phyloP scores from a whole-genome alignment of 2,888 invertebrate genomes.

The Dryadula phaetusa region DNA sequence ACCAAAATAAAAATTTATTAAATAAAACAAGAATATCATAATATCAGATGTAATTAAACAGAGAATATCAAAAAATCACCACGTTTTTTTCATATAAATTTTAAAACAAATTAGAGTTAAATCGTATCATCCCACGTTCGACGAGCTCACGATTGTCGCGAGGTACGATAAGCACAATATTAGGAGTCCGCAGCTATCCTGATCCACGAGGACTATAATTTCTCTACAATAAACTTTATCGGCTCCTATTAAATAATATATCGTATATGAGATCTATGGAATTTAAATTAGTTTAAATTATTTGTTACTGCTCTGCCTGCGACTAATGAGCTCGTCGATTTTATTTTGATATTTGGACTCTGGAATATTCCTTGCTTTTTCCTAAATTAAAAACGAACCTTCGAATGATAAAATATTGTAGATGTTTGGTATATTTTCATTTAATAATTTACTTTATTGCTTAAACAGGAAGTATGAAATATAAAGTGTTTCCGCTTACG shows the following conservation, averaged over 20 bases:
- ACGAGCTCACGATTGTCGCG: constrained; percentile 78
- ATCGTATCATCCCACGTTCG: constrained; percentile 61
- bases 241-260: constrained; percentile 77
- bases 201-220: constrained; percentile 82
- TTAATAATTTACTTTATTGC: too few relatives aligned
- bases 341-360: too few relatives aligned
- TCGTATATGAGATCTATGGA: background rate
- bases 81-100: constrained; percentile 30
- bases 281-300: constrained; percentile 5
- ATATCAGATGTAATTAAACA: background rate
- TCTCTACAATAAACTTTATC: constrained; percentile 77
- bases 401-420: too few relatives aligned
- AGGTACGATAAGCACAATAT: constrained; percentile 68
- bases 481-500: too few relatives aligned
- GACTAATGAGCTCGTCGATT: background rate
- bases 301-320: background rate
- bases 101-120: constrained; percentile 41
- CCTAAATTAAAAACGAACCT: too few relatives aligned
- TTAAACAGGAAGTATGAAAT: too few relatives aligned
- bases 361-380: background rate
- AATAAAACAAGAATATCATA: background rate
- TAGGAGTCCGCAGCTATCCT: constrained; percentile 76
- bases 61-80: background rate
- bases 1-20: too few relatives aligned
- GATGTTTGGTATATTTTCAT: too few relatives aligned